A percentile compares a stretch with the other conserved stretches of the same genome.
These are phyloP conservation scores for Gulo gulo DNA, from an alignment of 2,113 vertebrate species.

Conservation along the genomic window DNA sequence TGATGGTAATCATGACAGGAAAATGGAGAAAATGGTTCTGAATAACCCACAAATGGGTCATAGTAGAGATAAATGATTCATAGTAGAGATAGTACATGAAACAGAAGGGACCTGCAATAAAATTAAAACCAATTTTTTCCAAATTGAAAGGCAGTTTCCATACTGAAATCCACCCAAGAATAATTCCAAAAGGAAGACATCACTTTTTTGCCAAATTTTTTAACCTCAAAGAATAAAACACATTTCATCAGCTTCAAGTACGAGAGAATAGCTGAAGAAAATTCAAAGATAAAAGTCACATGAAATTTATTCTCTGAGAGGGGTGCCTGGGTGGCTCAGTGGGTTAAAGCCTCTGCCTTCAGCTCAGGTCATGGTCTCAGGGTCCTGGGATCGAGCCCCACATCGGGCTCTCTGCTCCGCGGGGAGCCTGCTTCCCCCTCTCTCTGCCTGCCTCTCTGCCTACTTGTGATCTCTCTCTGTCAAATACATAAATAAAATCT, in stretches of 20 bases:
- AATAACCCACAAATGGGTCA: neutral
- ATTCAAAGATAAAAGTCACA: neutral
- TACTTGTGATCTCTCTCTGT: too few relatives aligned
- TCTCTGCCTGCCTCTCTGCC: too few relatives aligned
- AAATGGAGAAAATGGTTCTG: neutral
- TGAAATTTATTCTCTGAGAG: neutral
- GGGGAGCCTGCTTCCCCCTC: too few relatives aligned
- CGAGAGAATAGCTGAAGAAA: neutral
- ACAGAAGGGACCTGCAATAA: neutral
- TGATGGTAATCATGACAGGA: neutral
- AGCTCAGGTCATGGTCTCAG: too few relatives aligned
- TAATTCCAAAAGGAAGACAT: neutral
- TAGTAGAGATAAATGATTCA: neutral
- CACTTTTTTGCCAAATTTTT: neutral
- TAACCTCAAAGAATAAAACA: neutral
- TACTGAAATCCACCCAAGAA: neutral
- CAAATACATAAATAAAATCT: too few relatives aligned
- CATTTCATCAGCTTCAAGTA: neutral
- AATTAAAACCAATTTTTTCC: neutral
- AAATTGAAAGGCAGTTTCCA: neutral
- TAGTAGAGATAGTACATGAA: neutral
- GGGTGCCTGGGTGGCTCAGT: too few relatives aligned
- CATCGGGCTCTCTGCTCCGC: too few relatives aligned
- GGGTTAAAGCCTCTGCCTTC: too few relatives aligned
- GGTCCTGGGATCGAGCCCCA: too few relatives aligned